Base-by-base conservation (phyloP, 2,888 invertebrate species). In the Abrostola triplasia region DNA sequence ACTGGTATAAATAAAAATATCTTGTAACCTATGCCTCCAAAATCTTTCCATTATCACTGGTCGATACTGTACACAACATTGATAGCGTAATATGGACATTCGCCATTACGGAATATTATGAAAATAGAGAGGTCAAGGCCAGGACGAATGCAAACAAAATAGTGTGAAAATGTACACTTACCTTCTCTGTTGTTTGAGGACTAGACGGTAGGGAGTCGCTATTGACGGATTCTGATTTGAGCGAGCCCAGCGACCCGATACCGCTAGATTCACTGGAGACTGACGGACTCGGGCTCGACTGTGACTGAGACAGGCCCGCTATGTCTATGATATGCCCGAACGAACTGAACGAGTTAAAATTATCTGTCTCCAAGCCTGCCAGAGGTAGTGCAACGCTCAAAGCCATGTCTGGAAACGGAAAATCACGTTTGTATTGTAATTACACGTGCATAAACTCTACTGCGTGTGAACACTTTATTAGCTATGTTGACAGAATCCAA, bases 201-300 rank as follows among this genome's bases (percentile, higher is more conserved):
- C 95, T 95, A 83, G 95, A 90, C 59, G 95, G 94, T 70, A 95
- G 84, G 82, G 94, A 94, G 84, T 92, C 94, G 84, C 88, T 92
- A 82, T 88, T 90, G 70, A 93, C 90, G 54, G 94, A 95, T 87
- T 94, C 95, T 58, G 92, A 92, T 86, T 95, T 94, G 77, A 95
- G 92, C 75, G 95, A 95, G 74, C 93, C 95, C 79, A 95, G 85
- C 78, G 95, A 96, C 79, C 95, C 95, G 87, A 96, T 93, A 85
- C 96, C 96, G 90, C 96, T 96, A 81, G 96, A 95, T 88, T 96
- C 96, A 84, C 96, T 96, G 82, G 94, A 95, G 85, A 93, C 92
- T 82, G 95, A 95, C 77, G 95, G 95, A 76, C 94, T 93, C 42
- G 95, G 95, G 85, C 95, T 95, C 59, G 95, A 89, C 83, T 95